Percentiles rank a stretch among this genome's conserved stretches.
phyloP scores from a whole-genome alignment of 1,140 invertebrate genomes.

The Nasonia giraulti region DNA sequence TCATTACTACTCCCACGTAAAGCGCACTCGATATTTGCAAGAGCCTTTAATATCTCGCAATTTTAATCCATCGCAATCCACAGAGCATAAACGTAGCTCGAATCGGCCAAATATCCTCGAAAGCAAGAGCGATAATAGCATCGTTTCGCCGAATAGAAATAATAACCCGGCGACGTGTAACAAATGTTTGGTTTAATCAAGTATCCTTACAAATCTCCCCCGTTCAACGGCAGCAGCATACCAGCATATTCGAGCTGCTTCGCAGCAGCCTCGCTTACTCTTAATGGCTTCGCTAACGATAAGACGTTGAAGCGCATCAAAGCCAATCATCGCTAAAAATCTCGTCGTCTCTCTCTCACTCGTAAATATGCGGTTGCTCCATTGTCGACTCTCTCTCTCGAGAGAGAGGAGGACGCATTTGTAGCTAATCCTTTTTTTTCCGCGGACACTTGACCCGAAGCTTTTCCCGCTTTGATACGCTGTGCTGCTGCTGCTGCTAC shows the following conservation, averaged over 20 bases:
- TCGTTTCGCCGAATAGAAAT: background rate
- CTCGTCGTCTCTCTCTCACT: background rate
- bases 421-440: constrained; percentile 16
- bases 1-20: too few relatives aligned
- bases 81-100: too few relatives aligned
- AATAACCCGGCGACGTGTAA: background rate
- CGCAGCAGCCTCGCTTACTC: background rate
- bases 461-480: background rate
- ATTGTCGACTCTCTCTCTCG: background rate
- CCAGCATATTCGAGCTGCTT: background rate
- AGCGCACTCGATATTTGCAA: too few relatives aligned
- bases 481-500: background rate
- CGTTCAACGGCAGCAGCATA: background rate
- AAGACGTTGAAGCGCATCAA: constrained; percentile 19
- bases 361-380: background rate
- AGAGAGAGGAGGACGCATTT: background rate
- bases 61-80: too few relatives aligned
- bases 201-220: constrained; percentile 2
- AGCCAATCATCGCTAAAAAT: constrained; percentile 30
- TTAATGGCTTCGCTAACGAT: constrained; percentile 13
- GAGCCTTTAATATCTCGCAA: too few relatives aligned
- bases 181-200: constrained; percentile 29
- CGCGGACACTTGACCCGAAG: background rate
- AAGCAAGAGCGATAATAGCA: too few relatives aligned
- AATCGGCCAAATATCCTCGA: too few relatives aligned